phyloP scores from a whole-genome alignment of 2,888 invertebrate species.

The Eumacrocentrus americanus region DNA sequence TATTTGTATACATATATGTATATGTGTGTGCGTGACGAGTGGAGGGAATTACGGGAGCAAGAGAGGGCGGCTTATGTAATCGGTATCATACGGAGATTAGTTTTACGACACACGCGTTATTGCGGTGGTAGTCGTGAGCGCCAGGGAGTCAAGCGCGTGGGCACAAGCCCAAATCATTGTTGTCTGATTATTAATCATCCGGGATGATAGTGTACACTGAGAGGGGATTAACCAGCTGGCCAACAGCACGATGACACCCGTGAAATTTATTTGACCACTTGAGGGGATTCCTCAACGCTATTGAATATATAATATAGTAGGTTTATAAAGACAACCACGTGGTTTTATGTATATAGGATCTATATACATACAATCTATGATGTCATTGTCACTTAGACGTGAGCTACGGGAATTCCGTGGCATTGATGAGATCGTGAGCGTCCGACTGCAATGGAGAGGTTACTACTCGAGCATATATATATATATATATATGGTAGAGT shows the following conservation, averaged over 20 bases:
- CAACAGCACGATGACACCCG: not conserved
- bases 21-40: constrained; percentile 31
- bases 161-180: constrained; percentile 34
- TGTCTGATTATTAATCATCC: constrained; percentile 31
- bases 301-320: no score
- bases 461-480: not conserved
- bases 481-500: no score
- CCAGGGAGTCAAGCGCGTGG: constrained; percentile 14
- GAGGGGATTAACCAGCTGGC: constrained; percentile 24
- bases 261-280: constrained; percentile 7
- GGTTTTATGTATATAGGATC: no score
- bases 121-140: constrained; percentile 10
- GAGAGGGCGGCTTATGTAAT: constrained; percentile 34
- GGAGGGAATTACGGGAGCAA: constrained; percentile 18
- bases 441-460: not conserved
- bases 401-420: not conserved
- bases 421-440: no score
- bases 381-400: not conserved
- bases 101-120: constrained; percentile 35
- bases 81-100: constrained; percentile 35
- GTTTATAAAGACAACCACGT: no score
- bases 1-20: constrained; percentile 22
- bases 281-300: not conserved
- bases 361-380: not conserved
- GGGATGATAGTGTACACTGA: constrained; percentile 22